Evolutionary conservation across 1,140 invertebrate species (phyloP), one percentile per base, ranked within the genome.

Genomic region (Anagrus nilaparvatae): DNA sequence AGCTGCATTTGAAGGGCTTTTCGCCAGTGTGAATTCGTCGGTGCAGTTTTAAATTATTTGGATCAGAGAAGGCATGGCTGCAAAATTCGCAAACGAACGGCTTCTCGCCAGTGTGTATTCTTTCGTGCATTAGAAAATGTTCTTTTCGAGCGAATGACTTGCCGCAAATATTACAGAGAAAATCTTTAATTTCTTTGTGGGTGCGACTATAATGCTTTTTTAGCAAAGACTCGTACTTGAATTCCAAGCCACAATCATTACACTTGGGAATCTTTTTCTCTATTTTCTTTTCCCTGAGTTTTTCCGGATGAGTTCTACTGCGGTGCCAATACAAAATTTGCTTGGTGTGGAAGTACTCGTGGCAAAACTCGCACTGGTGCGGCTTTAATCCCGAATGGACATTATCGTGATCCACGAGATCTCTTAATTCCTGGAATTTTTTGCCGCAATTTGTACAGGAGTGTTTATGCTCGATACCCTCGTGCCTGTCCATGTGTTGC

Each of bases 291-390:
- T n/a, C n/a, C n/a, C n/a, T n/a, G n/a, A n/a, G n/a, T n/a, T n/a
- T n/a, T n/a, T n/a, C n/a, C n/a, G n/a, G n/a, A n/a, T n/a, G n/a
- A n/a, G n/a, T n/a, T n/a, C n/a, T n/a, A n/a, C n/a, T n/a, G n/a
- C n/a, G n/a, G n/a, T n/a, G n/a, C n/a, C n/a, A n/a, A n/a, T n/a
- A n/a, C n/a, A n/a, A n/a, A n/a, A n/a, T n/a, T n/a, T n/a, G n/a
- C n/a, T n/a, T n/a, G n/a, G n/a, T n/a, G n/a, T n/a, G n/a, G 63
- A 84, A 84, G 6, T 72, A 71, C 49, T 81, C 79, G 10, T 72
- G 68, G 50, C 82, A 85, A 16, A 80, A 61, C 31, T 71, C 65
- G 52, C 75, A 77, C 25, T 66, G 55, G 45, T 72, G 71, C 3
- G 70, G 73, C 48, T 63, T 60, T 31, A 71, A 67, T 4, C 72